Evolutionary conservation across 2,797 vertebrate species (phyloP), one percentile per base, ranked within the genome.

Genomic region (Chaunax sp.): DNA sequence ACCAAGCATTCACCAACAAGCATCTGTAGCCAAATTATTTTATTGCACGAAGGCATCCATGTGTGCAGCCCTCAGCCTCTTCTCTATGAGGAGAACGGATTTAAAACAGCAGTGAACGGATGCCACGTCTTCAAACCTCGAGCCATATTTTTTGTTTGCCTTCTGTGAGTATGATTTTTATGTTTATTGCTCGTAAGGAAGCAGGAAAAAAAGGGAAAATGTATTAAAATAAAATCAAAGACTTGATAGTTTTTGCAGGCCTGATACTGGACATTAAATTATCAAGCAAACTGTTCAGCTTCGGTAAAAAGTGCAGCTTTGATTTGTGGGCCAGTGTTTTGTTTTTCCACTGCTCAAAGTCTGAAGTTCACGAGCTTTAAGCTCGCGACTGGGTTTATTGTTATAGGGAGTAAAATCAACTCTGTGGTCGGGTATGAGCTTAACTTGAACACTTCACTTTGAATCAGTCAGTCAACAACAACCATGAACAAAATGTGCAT

Each of bases 41-140:
- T 92, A 91, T 89, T 89, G 80, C 85, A 85, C 85, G 79, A 78
- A 83, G 84, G 83, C 90, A 90, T 87, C 80, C 87, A 82, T 86
- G 75, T 19, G 51, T 72, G 82, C 75, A 74, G 75, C 4, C 64
- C 61, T 43, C 33, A 69, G 54, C 59, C 50, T 64, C 40, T 58
- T 14, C 45, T 72, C 72, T 23, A 13, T 63, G 67, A 26, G 28
- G 51, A 64, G 54, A 68, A 26, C 14, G 16, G 71, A 63, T 22
- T 25, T 41, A 50, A 51, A 69, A 57, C 71, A 59, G 69, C 22
- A 23, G 25, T 64, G 47, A 51, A 69, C 5, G 83, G 75, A 82
- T 16, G 58, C 45, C 19, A 59, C 53, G 30, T 45, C 47, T 54
- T 16, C 67, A 37, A 70, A 44, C 53, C 45, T 73, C 45, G 4